These are phyloP conservation scores for Petromus typicus DNA, from an alignment of 2,113 vertebrate genomes.

Conservation along the genomic window DNA sequence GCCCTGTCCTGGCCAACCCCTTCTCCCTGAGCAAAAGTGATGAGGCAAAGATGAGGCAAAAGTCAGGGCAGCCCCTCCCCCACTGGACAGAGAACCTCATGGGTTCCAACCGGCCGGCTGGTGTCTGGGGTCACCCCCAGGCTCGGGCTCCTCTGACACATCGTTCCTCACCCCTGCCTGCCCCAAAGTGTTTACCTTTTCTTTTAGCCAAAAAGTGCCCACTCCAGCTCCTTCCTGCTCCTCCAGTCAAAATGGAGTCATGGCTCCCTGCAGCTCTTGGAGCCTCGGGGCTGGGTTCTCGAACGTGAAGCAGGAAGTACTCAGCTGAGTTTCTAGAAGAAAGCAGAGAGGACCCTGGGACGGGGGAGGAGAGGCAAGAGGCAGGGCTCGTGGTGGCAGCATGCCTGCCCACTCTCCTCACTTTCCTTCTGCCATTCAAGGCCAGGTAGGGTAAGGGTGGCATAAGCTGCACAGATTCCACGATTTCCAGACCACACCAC, in stretches of 20 bases:
- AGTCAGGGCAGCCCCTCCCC: background rate
- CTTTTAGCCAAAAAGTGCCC: conserved; percentile 68
- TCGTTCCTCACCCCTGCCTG: background rate
- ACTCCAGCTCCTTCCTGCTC: conserved; percentile 1
- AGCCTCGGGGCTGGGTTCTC: background rate
- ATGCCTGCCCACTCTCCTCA: conserved; percentile 40
- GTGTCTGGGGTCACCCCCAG: background rate
- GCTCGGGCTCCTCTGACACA: conserved; percentile 13
- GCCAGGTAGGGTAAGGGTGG: background rate
- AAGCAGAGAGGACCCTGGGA: background rate
- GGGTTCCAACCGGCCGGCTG: background rate
- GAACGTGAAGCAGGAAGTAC: background rate
- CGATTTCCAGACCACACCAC: accelerated
- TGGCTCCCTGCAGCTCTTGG: background rate
- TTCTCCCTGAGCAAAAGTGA: background rate
- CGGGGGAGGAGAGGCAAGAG: conserved; percentile 35
- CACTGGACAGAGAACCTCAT: background rate
- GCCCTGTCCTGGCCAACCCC: background rate
- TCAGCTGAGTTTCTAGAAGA: conserved; percentile 5
- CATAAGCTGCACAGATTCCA: background rate
- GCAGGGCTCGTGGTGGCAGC: conserved; percentile 14
- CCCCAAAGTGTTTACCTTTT: background rate
- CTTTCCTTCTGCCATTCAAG: background rate
- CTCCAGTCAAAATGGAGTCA: conserved; percentile 51
- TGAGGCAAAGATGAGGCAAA: background rate